Evolutionary conservation across 2,888 invertebrate genomes (phyloP).

Genomic region (Peribatodes rhomboidaria): DNA sequence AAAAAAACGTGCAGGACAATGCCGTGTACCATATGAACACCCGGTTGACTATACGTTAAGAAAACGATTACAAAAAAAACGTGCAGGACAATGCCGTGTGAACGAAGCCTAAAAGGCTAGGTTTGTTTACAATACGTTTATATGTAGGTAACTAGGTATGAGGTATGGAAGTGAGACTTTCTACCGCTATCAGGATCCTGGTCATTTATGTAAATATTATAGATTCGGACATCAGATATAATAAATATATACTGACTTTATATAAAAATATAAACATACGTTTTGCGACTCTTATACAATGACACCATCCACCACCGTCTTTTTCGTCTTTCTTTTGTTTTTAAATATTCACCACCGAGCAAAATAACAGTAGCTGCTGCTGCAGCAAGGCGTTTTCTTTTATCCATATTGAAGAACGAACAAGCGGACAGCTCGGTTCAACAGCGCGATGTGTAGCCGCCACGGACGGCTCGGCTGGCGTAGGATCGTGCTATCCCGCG

Average conservation of each 20-base stretch:
- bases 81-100: no score
- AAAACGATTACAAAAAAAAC: no score
- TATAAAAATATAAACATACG: constrained; percentile 17
- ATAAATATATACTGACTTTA: constrained; percentile 25
- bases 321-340: constrained; percentile 26
- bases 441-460: constrained; percentile 5
- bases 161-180: constrained; percentile 31
- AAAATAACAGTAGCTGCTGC: constrained; percentile 29
- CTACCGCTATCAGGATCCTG: constrained; percentile 33
- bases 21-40: no score
- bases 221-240: constrained; percentile 32
- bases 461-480: constrained; percentile 12
- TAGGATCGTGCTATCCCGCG: constrained; percentile 21
- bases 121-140: constrained; percentile 28
- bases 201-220: constrained; percentile 33
- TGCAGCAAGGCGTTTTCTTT: constrained; percentile 27
- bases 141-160: constrained; percentile 29
- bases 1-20: no score
- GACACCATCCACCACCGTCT: constrained; percentile 27
- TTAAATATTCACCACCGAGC: constrained; percentile 23
- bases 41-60: no score
- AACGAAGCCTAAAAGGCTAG: constrained; percentile 31
- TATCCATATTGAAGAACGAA: constrained; percentile 28
- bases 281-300: constrained; percentile 31
- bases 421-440: neutral